Evolutionary conservation across 2,888 invertebrate species (phyloP).

Genomic region (Dichetophora obliterata): DNA sequence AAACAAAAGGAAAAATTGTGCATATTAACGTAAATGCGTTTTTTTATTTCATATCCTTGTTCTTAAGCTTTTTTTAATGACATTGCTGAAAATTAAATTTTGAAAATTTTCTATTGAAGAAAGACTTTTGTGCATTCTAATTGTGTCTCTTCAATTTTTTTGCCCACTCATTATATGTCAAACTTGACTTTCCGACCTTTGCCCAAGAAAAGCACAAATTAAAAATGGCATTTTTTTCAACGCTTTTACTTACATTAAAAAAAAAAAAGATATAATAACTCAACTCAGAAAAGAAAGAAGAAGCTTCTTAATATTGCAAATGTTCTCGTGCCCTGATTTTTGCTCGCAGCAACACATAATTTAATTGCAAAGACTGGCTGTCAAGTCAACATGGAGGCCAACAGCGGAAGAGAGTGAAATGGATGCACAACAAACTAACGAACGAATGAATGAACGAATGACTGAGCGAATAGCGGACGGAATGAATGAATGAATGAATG

Average conservation of each 20-base stretch:
- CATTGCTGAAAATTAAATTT: too few species aligned
- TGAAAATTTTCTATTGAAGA: too few species aligned
- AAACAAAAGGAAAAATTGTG: too few species aligned
- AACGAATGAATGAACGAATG: neutral
- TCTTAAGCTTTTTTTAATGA: too few species aligned
- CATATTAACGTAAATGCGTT: too few species aligned
- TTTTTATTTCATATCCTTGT: too few species aligned
- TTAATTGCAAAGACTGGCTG: neutral
- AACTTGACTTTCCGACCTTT: neutral
- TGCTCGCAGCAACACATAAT: neutral
- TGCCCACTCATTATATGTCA: neutral
- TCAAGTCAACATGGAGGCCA: neutral
- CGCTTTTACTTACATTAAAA: neutral
- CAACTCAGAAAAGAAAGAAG: neutral
- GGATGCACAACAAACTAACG: neutral
- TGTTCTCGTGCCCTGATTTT: neutral
- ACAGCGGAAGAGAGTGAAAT: neutral
- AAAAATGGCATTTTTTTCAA: neutral
- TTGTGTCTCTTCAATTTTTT: too few species aligned
- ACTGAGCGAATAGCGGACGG: neutral
- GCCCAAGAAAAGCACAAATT: neutral
- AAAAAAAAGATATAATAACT: neutral
- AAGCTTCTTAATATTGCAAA: conserved; percentile 8
- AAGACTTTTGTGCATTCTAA: too few species aligned
- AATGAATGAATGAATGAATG: neutral